These are phyloP conservation scores for Sarcophaga rosellei DNA, from an alignment of 2,888 invertebrate species.

Conservation along the genomic window DNA sequence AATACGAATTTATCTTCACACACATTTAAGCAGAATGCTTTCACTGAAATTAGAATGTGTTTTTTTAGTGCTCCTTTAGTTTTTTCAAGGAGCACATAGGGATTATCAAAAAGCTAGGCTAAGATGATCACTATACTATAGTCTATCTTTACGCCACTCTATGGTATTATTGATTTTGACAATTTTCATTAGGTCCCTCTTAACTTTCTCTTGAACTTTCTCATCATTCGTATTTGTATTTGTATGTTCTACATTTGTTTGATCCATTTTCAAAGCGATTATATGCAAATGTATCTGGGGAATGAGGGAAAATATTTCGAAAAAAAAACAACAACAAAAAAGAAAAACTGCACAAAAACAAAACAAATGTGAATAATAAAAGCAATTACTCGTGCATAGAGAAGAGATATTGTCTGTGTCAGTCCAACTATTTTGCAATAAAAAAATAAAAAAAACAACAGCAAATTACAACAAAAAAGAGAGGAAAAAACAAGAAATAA, in stretches of 20 bases:
- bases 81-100: no score
- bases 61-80: no score
- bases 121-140: no score
- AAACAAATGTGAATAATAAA: constrained; percentile 33
- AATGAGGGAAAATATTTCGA: constrained; percentile 1
- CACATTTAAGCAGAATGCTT: no score
- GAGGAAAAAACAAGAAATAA: constrained; percentile 42
- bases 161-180: neutral
- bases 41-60: no score
- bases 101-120: no score
- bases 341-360: constrained; percentile 6
- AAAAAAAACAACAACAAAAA: neutral
- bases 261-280: constrained; percentile 39
- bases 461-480: constrained; percentile 40
- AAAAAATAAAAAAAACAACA: neutral
- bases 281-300: constrained; percentile 16
- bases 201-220: constrained; percentile 4
- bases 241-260: constrained; percentile 13
- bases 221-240: neutral
- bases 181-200: neutral
- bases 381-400: constrained; percentile 17
- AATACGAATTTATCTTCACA: no score
- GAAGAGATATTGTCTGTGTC: constrained; percentile 16
- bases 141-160: no score
- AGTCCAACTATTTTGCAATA: constrained; percentile 24